Evolutionary conservation across 1,140 invertebrate genomes (phyloP), one percentile per base, ranked within the genome.

Genomic region (Drosophila tsacasi): DNA sequence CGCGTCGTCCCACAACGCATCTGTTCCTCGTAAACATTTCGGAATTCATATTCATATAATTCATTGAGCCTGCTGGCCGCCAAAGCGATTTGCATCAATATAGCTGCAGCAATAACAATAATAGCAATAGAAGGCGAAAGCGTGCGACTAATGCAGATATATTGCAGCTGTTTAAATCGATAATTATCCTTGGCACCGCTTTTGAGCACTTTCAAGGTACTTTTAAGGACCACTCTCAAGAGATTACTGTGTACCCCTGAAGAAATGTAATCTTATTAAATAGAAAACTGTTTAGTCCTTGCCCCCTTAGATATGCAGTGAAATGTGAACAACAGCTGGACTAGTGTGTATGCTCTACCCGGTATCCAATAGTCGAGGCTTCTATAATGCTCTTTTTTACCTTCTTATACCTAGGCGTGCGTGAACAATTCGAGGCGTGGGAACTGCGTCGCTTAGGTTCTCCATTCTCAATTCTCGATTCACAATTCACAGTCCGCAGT

Each of bases 361-460:
- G 63, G 67, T 69, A 69, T 44, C 21, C 10, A 5, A 44, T n/a
- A 44, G 30, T 67, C 67, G 47, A 27, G 19, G 13, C 15, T 0
- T n/a, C 9, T 32, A 5, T 4, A 9, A 7, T 32, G 2, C 19
- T 44, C 1, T 54, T 67, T 37, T 12, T 21, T 30, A 40, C 27
- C 46, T 50, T 21, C 12, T 1, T 17, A 19, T 44, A 40, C 59
- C 44, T 27, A 69, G 65, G 66, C 62, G 65, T 87, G 83, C 76
- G 83, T 86, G 75, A 87, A 87, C 69, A 87, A 87, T 86, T 79
- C 55, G 49, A 67, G 78, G 80, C 83, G 83, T 87, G 83, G 84
- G 83, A 87, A 87, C 68, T 75, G 47, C 46, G 47, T 44, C 32
- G 54, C 65, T 65, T 37, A 49, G 58, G 57, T 79, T 83, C 60